phyloP scores from a whole-genome alignment of 2,888 invertebrate genomes.

The Coleophora flavipennella region DNA sequence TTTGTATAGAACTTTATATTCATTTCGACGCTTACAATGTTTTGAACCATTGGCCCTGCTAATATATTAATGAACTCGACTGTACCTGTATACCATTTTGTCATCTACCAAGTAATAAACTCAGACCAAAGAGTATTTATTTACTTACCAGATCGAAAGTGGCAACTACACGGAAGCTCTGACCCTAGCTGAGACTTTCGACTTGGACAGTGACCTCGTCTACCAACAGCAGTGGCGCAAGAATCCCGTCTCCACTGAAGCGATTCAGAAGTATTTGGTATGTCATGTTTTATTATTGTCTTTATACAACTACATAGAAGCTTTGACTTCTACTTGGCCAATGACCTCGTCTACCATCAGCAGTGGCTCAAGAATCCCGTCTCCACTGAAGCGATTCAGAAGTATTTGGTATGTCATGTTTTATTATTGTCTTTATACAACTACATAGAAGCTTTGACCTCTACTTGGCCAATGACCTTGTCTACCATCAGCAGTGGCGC shows the following conservation, averaged over 20 bases:
- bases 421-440: not conserved
- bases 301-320: not conserved
- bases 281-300: slow-evolving; percentile 11
- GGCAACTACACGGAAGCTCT: slow-evolving; percentile 83
- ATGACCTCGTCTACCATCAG: slow-evolving; percentile 84
- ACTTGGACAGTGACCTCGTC: slow-evolving; percentile 82
- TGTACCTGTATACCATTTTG: too few relatives aligned
- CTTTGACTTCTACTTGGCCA: slow-evolving; percentile 64
- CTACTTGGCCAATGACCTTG: slow-evolving; percentile 80
- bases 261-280: slow-evolving; percentile 83
- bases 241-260: slow-evolving; percentile 77
- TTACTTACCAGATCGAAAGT: slow-evolving; percentile 66
- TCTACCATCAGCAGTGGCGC: slow-evolving; percentile 86
- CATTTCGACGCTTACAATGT: too few relatives aligned
- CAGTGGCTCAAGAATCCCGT: slow-evolving; percentile 84
- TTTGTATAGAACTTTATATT: too few relatives aligned
- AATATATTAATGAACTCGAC: too few relatives aligned
- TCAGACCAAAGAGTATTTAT: too few relatives aligned
- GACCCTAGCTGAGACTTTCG: slow-evolving; percentile 77
- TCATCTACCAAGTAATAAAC: too few relatives aligned
- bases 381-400: slow-evolving; percentile 79
- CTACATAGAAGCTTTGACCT: not conserved
- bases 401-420: slow-evolving; percentile 73
- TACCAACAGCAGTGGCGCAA: slow-evolving; percentile 87
- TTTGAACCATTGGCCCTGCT: too few relatives aligned